Evolutionary conservation across 2,113 vertebrate species (phyloP).

Genomic region (Sceloporus undulatus): DNA sequence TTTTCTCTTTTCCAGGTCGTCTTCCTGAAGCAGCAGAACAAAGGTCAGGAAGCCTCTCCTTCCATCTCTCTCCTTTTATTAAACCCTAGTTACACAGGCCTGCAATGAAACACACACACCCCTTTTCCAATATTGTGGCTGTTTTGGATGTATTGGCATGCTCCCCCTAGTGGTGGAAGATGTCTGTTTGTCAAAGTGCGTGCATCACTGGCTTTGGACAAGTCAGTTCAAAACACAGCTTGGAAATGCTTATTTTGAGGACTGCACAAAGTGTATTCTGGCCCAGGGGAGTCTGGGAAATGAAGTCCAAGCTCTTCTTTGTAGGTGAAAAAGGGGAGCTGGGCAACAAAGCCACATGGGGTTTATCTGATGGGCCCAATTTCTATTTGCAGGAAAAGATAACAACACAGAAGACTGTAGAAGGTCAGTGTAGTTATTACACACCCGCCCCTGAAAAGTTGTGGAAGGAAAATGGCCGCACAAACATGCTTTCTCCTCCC

Average conservation of each 20-base stretch:
- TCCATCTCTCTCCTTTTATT: neutral
- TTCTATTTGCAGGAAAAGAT: constrained; percentile 25
- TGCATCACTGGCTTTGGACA: too few species aligned
- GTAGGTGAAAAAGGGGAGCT: neutral
- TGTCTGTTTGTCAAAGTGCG: too few species aligned
- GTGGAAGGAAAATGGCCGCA: neutral
- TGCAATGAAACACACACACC: too few species aligned
- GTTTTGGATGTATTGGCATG: too few species aligned
- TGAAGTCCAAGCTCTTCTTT: neutral
- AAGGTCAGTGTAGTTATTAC: constrained; percentile 11
- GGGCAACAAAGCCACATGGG: neutral
- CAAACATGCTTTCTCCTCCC: too few species aligned
- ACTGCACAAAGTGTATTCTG: too few species aligned
- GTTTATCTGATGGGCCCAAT: neutral
- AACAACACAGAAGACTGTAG: constrained; percentile 7
- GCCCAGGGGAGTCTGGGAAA: too few species aligned
- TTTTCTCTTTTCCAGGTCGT: constrained; percentile 7
- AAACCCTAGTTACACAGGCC: too few species aligned
- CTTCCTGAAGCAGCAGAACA: constrained; percentile 21
- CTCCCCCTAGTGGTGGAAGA: too few species aligned
- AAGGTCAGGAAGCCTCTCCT: neutral
- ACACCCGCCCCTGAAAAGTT: neutral
- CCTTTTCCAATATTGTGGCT: too few species aligned
- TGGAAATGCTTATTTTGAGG: too few species aligned
- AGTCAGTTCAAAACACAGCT: too few species aligned